These are phyloP conservation scores for Harpagifer antarcticus DNA, from an alignment of 2,797 vertebrate species.

Conservation along the genomic window DNA sequence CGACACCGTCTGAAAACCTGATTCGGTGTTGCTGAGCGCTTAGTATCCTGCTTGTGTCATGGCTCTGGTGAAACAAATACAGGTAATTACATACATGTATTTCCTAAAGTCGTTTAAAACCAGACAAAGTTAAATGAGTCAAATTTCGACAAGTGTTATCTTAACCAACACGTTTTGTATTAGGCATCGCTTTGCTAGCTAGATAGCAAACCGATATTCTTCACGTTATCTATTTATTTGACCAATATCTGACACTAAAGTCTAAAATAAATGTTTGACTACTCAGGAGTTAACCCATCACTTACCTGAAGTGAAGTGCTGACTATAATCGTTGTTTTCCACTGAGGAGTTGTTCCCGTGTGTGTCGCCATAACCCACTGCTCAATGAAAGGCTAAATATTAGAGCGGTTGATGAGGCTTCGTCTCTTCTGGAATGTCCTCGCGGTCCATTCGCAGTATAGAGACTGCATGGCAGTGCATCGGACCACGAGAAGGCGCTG, in stretches of 20 bases:
- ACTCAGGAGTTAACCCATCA: neutral
- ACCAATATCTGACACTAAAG: neutral
- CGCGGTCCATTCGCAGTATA: neutral
- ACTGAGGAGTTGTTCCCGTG: conserved; percentile 51
- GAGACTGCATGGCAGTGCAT: too few species aligned
- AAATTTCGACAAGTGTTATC: neutral
- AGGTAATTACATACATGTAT: neutral
- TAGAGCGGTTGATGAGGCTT: neutral
- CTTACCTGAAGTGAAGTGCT: conserved; percentile 89
- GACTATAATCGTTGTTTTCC: conserved; percentile 91
- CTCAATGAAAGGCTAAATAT: too few species aligned
- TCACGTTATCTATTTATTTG: neutral
- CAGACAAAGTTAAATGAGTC: accelerated
- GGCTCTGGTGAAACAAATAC: conserved; percentile 75
- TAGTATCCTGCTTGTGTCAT: conserved; percentile 82
- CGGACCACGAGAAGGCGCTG: conserved; percentile 11
- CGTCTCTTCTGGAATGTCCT: too few species aligned
- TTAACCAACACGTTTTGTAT: too few species aligned
- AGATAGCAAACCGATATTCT: neutral
- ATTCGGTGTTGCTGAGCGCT: conserved; percentile 87
- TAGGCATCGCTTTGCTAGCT: neutral
- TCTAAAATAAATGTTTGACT: neutral
- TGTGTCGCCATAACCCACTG: conserved; percentile 25
- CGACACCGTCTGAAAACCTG: conserved; percentile 88
- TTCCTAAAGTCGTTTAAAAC: accelerated